Evolutionary conservation across 2,797 vertebrate genomes (phyloP).

Genomic region (Zenarchopterus dispar): DNA sequence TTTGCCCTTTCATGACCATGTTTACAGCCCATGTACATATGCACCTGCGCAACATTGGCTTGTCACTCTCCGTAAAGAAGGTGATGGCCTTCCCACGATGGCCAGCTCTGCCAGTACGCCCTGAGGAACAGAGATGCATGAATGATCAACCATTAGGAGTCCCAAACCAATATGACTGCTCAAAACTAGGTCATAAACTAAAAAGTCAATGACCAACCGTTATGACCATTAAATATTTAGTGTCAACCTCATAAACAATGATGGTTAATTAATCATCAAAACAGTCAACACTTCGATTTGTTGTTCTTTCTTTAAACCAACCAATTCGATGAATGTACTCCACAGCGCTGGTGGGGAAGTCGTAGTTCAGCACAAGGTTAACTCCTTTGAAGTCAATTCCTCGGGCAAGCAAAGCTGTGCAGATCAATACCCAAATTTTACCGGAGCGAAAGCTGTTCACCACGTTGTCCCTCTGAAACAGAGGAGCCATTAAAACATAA

Average conservation of each 20-base stretch:
- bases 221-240: no score
- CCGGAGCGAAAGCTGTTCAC: conserved; percentile 92
- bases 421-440: conserved; percentile 98
- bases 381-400: conserved; percentile 98
- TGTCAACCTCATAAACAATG: no score
- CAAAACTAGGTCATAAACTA: background rate
- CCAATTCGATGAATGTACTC: conserved; percentile 98
- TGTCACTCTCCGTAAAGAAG: conserved; percentile 97
- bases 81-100: conserved; percentile 91
- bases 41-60: conserved; percentile 92
- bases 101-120: conserved; percentile 94
- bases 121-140: conserved; percentile 63
- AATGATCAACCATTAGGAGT: background rate
- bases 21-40: background rate
- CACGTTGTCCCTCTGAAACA: conserved; percentile 89
- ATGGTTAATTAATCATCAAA: no score
- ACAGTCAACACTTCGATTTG: no score
- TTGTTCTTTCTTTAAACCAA: conserved; percentile 43
- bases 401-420: conserved; percentile 92
- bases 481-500: background rate
- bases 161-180: background rate
- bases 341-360: conserved; percentile 94
- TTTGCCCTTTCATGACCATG: background rate
- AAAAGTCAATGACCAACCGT: background rate
- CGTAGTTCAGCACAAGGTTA: conserved; percentile 95